Percentiles rank a stretch among this genome's conserved stretches.
These are phyloP conservation scores for Epicampocera succincta DNA, from an alignment of 2,888 invertebrate species.

Conservation along the genomic window DNA sequence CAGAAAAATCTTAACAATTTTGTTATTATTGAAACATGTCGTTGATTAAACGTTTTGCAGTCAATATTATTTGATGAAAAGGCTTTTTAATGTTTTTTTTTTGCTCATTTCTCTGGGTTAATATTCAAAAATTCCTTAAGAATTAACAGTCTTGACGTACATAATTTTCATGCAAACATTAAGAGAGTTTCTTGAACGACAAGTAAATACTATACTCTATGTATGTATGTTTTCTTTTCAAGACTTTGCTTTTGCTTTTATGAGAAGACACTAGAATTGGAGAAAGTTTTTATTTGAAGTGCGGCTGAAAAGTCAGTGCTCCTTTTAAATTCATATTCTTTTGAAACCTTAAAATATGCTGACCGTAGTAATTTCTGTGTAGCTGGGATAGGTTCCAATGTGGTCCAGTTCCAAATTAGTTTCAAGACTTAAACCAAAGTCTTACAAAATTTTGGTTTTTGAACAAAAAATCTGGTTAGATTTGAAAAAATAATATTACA, in stretches of 20 bases:
- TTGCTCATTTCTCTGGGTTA: constrained; percentile 29
- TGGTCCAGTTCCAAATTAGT: constrained; percentile 59
- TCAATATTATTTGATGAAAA: constrained; percentile 7
- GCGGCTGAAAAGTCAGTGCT: not conserved
- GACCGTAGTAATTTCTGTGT: constrained; percentile 11
- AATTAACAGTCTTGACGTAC: constrained; percentile 53
- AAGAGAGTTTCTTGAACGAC: constrained; percentile 6
- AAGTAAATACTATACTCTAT: no score
- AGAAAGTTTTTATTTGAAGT: constrained; percentile 2
- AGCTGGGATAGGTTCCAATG: constrained; percentile 61
- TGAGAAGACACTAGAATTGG: not conserved
- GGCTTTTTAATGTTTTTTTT: constrained; percentile 9
- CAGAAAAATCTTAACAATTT: constrained; percentile 49
- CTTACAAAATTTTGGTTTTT: constrained; percentile 15
- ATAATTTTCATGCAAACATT: constrained; percentile 8
- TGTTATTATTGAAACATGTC: constrained; percentile 38
- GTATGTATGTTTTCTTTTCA: not conserved
- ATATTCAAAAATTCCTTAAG: constrained; percentile 35
- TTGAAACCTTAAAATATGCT: no score
- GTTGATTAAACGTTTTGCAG: constrained; percentile 44
- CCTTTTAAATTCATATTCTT: not conserved
- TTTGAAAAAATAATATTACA: not conserved
- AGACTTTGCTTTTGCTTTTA: not conserved
- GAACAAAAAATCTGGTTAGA: constrained; percentile 35
- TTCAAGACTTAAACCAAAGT: constrained; percentile 27